Evolutionary conservation across 2,888 invertebrate species (phyloP).

Genomic region (Dolomedes plantarius): DNA sequence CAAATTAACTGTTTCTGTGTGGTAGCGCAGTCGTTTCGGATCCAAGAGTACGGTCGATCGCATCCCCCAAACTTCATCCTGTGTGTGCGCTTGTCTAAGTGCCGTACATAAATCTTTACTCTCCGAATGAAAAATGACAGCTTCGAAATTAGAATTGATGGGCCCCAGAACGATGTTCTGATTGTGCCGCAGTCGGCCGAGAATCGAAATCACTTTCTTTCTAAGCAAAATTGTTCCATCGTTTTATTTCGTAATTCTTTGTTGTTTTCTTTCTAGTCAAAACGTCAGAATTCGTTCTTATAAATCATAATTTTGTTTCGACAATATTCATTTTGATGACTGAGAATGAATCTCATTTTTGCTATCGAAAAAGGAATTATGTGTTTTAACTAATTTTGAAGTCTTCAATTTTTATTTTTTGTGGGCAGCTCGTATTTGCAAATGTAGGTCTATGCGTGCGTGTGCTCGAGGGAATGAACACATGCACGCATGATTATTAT

Average conservation of each 20-base stretch:
- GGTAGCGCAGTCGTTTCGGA: not conserved
- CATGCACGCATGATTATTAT: no score
- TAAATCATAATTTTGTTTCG: constrained; percentile 1
- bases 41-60: not conserved
- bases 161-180: not conserved
- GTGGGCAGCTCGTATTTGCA: no score
- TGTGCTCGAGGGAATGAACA: no score
- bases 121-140: constrained; percentile 6
- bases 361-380: no score
- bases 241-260: not conserved
- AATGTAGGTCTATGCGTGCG: no score
- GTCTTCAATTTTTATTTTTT: no score
- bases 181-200: not conserved
- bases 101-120: constrained; percentile 10
- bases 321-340: not conserved
- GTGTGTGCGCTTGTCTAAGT: not conserved
- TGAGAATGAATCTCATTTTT: not conserved
- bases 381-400: no score
- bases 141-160: constrained; percentile 6
- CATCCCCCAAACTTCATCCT: not conserved
- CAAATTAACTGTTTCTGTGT: not conserved
- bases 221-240: not conserved
- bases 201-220: constrained; percentile 5
- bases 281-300: not conserved
- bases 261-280: not conserved